Evolutionary conservation across 1,140 invertebrate species (phyloP), one percentile per base, ranked within the genome.

Genomic region (Orius insidiosus): DNA sequence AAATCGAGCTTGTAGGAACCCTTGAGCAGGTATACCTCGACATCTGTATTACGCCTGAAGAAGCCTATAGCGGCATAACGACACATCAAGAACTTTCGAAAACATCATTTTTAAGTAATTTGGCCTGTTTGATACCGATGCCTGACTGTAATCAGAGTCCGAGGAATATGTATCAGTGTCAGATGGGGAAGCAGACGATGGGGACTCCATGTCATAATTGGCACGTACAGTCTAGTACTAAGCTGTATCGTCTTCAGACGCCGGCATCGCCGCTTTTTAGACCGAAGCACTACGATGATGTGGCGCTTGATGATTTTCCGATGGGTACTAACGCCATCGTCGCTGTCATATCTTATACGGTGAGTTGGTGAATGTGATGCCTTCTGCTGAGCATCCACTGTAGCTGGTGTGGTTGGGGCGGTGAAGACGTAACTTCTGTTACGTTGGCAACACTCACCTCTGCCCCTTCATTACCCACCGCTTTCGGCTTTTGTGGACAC

Each of bases 151-250:
- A 99, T 67, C 96, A 98, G 62, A 94, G 88, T 60, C 95, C 95
- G 0, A 68, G 89, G 58, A 98, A 99, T 60, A 97, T 98, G 86
- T 99, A 98, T 66, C 93, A 98, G 59, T 98, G 95, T 71, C 95
- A 80, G 76, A 99, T 99, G 96, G 90, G 87, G 49, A 99, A 99
- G 62, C 96, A 99, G 70, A 94, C 94, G 0, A 97, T 99, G 93
- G 96, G 93, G 8, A 94, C 90, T 1, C 85, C 94, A 0, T 80
- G 80, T 54, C 83, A 94, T 58, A 87, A 80, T n/a, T 88, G 83
- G 72, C 65, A 70, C 31, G 67, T 78, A 24, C 83, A 94, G 56
- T 75, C 83, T 0, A 87, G 96, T 59, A 92, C 86, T 38, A 98
- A 98, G 65, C 60, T 95, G 39, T 98, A 98, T 60, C 69, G 87